Evolutionary conservation across 2,888 invertebrate genomes (phyloP).

Genomic region (Hemistola chrysoprasaria): DNA sequence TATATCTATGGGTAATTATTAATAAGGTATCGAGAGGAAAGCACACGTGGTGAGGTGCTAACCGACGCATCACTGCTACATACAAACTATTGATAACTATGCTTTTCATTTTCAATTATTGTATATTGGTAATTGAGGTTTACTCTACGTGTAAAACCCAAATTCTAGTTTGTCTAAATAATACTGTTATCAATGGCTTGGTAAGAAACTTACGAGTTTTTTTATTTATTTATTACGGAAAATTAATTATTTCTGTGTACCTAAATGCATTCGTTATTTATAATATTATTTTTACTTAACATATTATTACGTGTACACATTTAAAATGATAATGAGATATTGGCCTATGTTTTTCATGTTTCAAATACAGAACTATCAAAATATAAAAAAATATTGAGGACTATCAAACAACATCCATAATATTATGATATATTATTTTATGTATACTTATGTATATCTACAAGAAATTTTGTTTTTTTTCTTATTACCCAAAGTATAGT

Average conservation of each 20-base stretch:
- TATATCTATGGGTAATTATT: conserved; percentile 65
- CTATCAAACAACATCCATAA: conserved; percentile 81
- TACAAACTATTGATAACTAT: conserved; percentile 70
- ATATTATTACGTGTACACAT: conserved; percentile 66
- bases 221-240: conserved; percentile 59
- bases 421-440: conserved; percentile 76
- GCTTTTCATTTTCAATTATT: conserved; percentile 54
- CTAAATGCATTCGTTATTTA: conserved; percentile 77
- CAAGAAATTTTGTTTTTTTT: conserved; percentile 71
- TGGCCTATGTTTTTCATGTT: conserved; percentile 75
- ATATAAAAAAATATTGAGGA: conserved; percentile 83
- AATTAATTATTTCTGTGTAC: conserved; percentile 60
- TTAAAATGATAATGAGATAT: conserved; percentile 78
- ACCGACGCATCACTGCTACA: conserved; percentile 53
- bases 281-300: conserved; percentile 60
- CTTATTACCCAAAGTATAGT: conserved; percentile 75
- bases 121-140: conserved; percentile 67
- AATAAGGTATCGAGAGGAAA: conserved; percentile 53
- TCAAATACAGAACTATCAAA: conserved; percentile 83
- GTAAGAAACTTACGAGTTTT: conserved; percentile 71
- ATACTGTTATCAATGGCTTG: conserved; percentile 82
- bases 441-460: conserved; percentile 78
- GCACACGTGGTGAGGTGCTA: conserved; percentile 46
- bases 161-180: conserved; percentile 77
- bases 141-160: conserved; percentile 69